A percentile compares a stretch with the other conserved stretches of the same genome.
Evolutionary conservation across 2,888 invertebrate species (phyloP).

Genomic region (Abrostola tripartita): DNA sequence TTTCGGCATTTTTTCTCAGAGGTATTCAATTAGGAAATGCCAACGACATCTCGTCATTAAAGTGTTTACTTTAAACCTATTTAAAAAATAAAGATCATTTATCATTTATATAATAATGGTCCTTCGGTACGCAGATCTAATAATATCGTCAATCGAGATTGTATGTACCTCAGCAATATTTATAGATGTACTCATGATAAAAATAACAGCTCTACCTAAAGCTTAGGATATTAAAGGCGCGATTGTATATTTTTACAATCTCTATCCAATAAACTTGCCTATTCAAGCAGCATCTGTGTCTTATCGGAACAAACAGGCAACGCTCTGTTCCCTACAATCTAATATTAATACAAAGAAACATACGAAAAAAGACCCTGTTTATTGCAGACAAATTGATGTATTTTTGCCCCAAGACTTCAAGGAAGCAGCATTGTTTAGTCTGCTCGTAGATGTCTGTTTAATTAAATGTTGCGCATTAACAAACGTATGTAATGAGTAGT

Average conservation of each 20-base stretch:
- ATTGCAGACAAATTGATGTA: conserved; percentile 7
- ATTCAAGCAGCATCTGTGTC: background rate
- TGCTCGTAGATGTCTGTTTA: conserved; percentile 7
- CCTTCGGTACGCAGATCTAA: background rate
- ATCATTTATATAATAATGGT: too few relatives aligned
- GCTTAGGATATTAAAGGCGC: too few relatives aligned
- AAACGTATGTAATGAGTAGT: conserved; percentile 9
- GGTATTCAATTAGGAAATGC: too few relatives aligned
- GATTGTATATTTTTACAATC: background rate
- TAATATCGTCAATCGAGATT: background rate
- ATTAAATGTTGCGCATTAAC: conserved; percentile 14
- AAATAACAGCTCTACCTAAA: too few relatives aligned
- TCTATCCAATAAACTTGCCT: background rate
- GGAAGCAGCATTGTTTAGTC: conserved; percentile 11
- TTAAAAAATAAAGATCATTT: too few relatives aligned
- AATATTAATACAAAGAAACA: background rate
- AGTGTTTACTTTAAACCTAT: too few relatives aligned
- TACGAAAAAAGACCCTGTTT: conserved; percentile 2
- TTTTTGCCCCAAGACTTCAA: conserved; percentile 1
- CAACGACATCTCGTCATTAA: too few relatives aligned
- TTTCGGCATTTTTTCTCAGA: too few relatives aligned
- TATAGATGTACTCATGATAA: too few relatives aligned
- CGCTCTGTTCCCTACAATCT: background rate
- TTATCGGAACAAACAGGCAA: conserved; percentile 3
- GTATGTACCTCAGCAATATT: too few relatives aligned